phyloP scores from a whole-genome alignment of 1,140 invertebrate genomes.

The Sipha flava region DNA sequence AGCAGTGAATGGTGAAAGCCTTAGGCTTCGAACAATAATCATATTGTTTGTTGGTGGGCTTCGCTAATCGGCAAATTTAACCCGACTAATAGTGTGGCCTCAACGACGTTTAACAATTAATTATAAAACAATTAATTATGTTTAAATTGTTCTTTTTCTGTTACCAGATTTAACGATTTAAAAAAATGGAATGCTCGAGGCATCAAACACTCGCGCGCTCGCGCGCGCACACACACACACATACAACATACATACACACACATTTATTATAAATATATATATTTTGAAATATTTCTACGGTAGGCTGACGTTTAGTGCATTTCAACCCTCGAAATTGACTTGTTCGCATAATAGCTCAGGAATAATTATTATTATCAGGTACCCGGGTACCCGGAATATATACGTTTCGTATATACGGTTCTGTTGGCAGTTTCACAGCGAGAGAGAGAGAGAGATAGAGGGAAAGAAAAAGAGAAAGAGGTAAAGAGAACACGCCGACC shows the following conservation, averaged over 20 bases:
- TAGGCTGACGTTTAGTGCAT: conserved; percentile 10
- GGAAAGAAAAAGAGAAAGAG: background rate
- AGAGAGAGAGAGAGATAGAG: background rate
- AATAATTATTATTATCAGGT: background rate
- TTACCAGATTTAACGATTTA: background rate
- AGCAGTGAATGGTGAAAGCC: background rate
- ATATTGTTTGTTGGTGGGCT: conserved; percentile 27
- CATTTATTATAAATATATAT: background rate
- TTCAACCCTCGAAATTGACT: conserved; percentile 17
- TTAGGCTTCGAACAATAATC: background rate
- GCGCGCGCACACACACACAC: too few species aligned
- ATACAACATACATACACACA: background rate
- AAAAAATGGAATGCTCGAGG: background rate
- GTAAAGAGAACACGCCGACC: background rate
- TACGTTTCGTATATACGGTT: background rate
- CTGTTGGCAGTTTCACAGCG: background rate
- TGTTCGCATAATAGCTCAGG: background rate
- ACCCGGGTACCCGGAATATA: background rate
- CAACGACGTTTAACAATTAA: background rate
- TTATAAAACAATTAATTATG: conserved; percentile 31
- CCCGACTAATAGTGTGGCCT: background rate
- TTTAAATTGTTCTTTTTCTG: background rate
- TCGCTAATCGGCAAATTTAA: conserved; percentile 2
- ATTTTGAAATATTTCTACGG: background rate
- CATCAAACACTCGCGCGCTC: too few species aligned